Evolutionary conservation across 2,797 vertebrate species (phyloP).

Genomic region (Oreortyx pictus): DNA sequence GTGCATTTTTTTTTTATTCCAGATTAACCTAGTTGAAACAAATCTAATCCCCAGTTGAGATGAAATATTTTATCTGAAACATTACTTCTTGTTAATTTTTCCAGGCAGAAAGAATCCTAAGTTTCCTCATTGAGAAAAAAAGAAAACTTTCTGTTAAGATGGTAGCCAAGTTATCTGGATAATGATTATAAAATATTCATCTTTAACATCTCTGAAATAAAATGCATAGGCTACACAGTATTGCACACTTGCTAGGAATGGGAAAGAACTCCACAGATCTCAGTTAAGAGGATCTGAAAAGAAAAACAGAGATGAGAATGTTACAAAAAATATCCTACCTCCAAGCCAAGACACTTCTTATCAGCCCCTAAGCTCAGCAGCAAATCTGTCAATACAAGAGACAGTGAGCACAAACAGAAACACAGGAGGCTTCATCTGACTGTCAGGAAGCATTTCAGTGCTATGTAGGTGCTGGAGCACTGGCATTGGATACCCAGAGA

Average conservation of each 20-base stretch:
- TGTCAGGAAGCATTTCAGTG: background rate
- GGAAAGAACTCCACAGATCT: background rate
- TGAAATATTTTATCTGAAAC: constrained; percentile 31
- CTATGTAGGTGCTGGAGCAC: background rate
- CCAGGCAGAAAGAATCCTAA: constrained; percentile 8
- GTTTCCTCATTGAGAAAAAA: background rate
- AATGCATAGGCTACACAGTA: background rate
- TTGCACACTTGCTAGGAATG: background rate
- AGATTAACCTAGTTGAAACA: constrained; percentile 21
- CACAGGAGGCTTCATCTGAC: background rate
- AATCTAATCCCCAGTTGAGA: constrained; percentile 18
- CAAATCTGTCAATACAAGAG: background rate
- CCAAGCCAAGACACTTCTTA: background rate
- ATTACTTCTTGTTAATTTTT: constrained; percentile 41
- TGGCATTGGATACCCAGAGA: background rate
- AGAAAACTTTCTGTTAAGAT: background rate
- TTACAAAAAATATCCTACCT: background rate
- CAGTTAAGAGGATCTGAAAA: background rate
- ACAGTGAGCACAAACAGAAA: background rate
- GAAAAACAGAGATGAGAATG: background rate
- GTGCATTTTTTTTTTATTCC: background rate
- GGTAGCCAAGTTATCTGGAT: background rate
- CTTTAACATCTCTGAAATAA: background rate
- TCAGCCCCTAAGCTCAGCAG: background rate
- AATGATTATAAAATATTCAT: constrained; percentile 1